Percentiles rank a stretch among this genome's conserved stretches.
These are phyloP conservation scores for Pyrgus malvae DNA, from an alignment of 2,888 invertebrate species.

Conservation along the genomic window DNA sequence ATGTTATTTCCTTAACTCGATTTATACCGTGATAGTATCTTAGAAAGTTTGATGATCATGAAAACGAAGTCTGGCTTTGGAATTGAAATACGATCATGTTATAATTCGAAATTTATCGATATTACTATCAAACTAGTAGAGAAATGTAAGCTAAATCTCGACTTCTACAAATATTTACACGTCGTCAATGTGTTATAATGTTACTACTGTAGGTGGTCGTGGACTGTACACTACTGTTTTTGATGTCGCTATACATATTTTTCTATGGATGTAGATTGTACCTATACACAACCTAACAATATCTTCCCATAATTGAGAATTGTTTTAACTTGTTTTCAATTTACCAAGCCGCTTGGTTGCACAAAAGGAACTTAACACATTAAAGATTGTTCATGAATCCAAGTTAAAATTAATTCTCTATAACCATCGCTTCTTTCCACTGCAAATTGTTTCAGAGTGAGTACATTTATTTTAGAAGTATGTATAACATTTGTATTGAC, in stretches of 20 bases:
- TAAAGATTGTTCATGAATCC: not conserved
- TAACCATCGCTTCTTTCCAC: conserved; percentile 26
- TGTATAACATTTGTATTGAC: conserved; percentile 17
- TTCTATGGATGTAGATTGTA: conserved; percentile 44
- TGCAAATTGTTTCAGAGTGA: conserved; percentile 21
- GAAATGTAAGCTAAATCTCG: not conserved
- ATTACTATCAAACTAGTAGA: conserved; percentile 1
- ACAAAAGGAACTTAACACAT: conserved; percentile 6
- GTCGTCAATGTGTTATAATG: conserved; percentile 33
- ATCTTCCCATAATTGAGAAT: conserved; percentile 12
- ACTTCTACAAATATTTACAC: conserved; percentile 28
- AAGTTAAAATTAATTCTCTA: conserved; percentile 18
- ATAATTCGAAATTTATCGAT: conserved; percentile 19
- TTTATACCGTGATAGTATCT: conserved; percentile 17
- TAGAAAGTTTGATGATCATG: not conserved
- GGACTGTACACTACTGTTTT: conserved; percentile 50
- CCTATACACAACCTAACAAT: conserved; percentile 26
- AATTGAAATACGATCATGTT: not conserved
- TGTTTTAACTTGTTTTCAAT: conserved; percentile 7
- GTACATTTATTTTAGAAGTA: conserved; percentile 20
- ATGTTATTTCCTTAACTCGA: conserved; percentile 17
- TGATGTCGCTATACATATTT: conserved; percentile 53
- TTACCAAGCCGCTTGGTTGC: conserved; percentile 9
- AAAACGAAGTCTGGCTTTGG: not conserved
- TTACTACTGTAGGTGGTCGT: conserved; percentile 35